Conservation (phyloP, 2,113 vertebrate species). For the Dasyprocta punctata region DNA sequence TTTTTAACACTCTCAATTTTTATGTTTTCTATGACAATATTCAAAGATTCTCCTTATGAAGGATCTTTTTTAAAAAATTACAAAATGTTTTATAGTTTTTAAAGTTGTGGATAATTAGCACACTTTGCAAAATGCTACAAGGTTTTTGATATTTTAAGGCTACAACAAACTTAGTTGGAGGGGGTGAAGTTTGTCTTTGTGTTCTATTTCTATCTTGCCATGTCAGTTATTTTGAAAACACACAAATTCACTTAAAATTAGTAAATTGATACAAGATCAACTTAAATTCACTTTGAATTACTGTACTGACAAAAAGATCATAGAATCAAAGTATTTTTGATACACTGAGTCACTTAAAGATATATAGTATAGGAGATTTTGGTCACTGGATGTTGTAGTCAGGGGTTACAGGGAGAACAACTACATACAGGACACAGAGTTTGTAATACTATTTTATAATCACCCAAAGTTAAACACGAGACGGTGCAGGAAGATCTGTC, state of each 20-base stretch:
- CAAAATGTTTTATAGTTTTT: background rate
- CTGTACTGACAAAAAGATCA: background rate
- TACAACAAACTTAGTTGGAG: too few relatives aligned
- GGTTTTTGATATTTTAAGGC: background rate
- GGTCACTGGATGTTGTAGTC: too few relatives aligned
- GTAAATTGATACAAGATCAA: background rate
- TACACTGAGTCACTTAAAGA: background rate
- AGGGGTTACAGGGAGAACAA: too few relatives aligned
- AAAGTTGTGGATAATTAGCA: background rate
- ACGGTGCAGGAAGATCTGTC: too few relatives aligned
- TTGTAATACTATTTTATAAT: too few relatives aligned
- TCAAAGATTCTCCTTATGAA: background rate
- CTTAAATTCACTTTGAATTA: conserved; percentile 21
- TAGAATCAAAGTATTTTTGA: background rate
- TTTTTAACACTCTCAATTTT: background rate
- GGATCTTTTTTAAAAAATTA: background rate
- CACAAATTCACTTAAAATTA: background rate
- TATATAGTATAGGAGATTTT: background rate
- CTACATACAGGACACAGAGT: too few relatives aligned
- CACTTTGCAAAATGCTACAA: background rate
- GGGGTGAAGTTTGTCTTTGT: background rate
- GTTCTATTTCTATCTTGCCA: background rate
- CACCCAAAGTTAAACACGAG: too few relatives aligned
- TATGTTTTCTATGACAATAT: background rate
- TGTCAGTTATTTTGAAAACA: background rate